Conservation (phyloP, 2,888 invertebrate species). For the Lithodes maja region DNA sequence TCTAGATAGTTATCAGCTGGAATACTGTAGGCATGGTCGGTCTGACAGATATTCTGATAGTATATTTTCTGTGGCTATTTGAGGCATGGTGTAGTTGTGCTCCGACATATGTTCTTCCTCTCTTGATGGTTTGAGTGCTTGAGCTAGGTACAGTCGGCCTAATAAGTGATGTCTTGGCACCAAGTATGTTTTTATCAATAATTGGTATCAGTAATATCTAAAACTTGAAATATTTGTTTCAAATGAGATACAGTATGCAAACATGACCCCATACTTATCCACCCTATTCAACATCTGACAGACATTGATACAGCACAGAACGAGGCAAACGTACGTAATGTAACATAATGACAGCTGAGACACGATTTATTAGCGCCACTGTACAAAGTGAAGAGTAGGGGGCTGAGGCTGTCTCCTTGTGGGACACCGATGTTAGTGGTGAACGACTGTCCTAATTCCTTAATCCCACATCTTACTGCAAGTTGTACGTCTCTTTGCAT, state of each 20-base stretch:
- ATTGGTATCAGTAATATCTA: too few relatives aligned
- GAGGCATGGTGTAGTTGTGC: conserved; percentile 1
- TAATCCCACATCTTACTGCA: background rate
- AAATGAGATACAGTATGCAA: too few relatives aligned
- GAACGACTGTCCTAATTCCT: background rate
- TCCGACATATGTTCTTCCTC: background rate
- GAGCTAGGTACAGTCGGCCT: background rate
- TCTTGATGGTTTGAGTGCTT: background rate
- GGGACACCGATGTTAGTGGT: background rate
- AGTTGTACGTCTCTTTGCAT: background rate
- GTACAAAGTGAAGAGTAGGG: background rate
- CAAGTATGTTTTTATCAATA: too few relatives aligned
- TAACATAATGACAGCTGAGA: too few relatives aligned
- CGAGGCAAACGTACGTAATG: too few relatives aligned
- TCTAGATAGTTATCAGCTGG: background rate
- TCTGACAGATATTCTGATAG: background rate
- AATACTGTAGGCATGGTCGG: background rate
- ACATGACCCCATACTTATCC: too few relatives aligned
- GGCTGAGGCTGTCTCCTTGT: background rate
- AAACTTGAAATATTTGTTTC: too few relatives aligned
- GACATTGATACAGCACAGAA: too few relatives aligned
- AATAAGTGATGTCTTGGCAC: too few relatives aligned
- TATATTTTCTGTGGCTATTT: background rate
- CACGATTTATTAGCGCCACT: too few relatives aligned
- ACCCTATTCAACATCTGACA: too few relatives aligned